A percentile compares a stretch with the other conserved stretches of the same genome.
Evolutionary conservation across 2,888 invertebrate genomes (phyloP).

Genomic region (Malachius bipustulatus): DNA sequence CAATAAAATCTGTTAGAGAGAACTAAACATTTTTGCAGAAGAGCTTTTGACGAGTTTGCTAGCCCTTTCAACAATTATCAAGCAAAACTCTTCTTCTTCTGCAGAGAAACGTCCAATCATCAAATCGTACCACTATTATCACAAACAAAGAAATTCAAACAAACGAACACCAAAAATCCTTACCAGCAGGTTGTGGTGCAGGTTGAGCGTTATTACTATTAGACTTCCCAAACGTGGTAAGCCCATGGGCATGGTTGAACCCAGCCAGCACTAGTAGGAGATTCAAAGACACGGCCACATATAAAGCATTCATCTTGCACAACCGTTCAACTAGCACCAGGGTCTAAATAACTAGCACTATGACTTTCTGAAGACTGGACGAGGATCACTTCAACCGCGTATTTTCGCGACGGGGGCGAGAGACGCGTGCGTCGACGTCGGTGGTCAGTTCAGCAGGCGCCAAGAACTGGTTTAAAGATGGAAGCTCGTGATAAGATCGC

Average conservation of each 20-base stretch:
- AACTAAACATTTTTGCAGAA: no score
- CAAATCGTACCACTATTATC: no score
- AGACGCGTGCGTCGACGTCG: background rate
- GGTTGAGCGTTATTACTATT: slow-evolving; percentile 23
- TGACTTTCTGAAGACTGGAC: slow-evolving; percentile 14
- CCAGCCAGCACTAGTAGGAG: slow-evolving; percentile 41
- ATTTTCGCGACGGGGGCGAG: background rate
- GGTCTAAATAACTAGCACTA: slow-evolving; percentile 4
- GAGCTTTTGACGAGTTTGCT: no score
- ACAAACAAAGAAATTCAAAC: no score
- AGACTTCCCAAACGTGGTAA: slow-evolving; percentile 37
- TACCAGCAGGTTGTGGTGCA: slow-evolving; percentile 27
- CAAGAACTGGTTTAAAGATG: no score
- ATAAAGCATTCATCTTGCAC: slow-evolving; percentile 34
- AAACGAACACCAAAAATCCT: slow-evolving; percentile 16
- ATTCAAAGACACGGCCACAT: slow-evolving; percentile 41
- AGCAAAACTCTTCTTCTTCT: no score
- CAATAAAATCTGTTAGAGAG: no score
- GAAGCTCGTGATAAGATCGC: no score
- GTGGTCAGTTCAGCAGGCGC: no score
- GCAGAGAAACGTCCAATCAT: no score
- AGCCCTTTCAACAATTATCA: no score
- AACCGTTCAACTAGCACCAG: slow-evolving; percentile 12
- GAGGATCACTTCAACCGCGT: no score
- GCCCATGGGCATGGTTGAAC: slow-evolving; percentile 36